Conservation (phyloP, 2,888 invertebrate species). For the Catocala sponsa region DNA sequence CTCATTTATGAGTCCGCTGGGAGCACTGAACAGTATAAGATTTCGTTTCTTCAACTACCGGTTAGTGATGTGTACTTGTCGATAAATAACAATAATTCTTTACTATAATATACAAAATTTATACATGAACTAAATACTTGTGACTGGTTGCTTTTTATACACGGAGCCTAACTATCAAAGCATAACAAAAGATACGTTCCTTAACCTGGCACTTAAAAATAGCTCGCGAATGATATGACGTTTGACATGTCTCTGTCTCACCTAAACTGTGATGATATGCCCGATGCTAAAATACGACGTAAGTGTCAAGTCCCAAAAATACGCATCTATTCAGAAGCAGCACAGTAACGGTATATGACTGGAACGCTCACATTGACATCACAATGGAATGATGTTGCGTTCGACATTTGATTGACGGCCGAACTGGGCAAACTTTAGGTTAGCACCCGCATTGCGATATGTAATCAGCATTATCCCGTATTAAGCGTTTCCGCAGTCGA, state of each 20-base stretch:
- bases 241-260: too few species aligned
- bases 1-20: constrained; percentile 67
- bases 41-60: constrained; percentile 52
- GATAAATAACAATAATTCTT: constrained; percentile 27
- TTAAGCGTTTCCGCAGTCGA: constrained; percentile 67
- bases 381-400: constrained; percentile 55
- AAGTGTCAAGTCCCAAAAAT: constrained; percentile 20
- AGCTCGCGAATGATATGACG: too few species aligned
- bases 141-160: too few species aligned
- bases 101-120: not conserved
- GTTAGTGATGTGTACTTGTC: constrained; percentile 39
- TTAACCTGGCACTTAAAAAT: too few species aligned
- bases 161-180: too few species aligned
- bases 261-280: too few species aligned
- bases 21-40: constrained; percentile 65
- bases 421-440: constrained; percentile 61
- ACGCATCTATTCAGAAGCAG: constrained; percentile 12
- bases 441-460: constrained; percentile 69
- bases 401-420: constrained; percentile 65
- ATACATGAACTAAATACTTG: too few species aligned
- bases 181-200: too few species aligned
- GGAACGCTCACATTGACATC: constrained; percentile 44
- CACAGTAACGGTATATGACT: constrained; percentile 17
- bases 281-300: not conserved
- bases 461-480: constrained; percentile 70